Base-by-base conservation (phyloP, 2,797 vertebrate genomes). In the Melanotaenia parkinsoni region DNA sequence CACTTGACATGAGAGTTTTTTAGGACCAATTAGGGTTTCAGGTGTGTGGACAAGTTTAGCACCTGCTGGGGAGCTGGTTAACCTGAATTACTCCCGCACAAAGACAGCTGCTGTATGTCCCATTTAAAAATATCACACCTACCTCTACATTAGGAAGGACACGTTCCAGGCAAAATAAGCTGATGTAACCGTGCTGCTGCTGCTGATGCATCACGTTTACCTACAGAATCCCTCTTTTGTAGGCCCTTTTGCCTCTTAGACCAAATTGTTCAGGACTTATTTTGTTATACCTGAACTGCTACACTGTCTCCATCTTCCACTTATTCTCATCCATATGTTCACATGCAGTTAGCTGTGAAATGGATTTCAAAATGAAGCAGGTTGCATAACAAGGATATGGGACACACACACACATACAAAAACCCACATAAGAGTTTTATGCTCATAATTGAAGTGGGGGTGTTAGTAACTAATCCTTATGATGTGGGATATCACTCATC, bases 361-460 rank as follows among this genome's bases (percentile, higher is more conserved):
- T 16, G 58, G 43, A 47, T 77, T 86, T 83, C 69, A 82, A 89
- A 91, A 75, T 89, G 76, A 83, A 88, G 85, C 89, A 86, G 85
- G 83, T 92, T 92, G 82, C 80, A 47, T 91, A 88, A 89, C 79
- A 67, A 63, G 80, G 76, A 89, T 86, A 82, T 88, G 81, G 83
- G 76, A 75, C 72, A 82, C 22, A 53, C 22, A 54, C 50, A 54
- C 45, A 47, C 20, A 77, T 83, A 81, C 20, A 47, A 5, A 83
- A 69, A 2, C 58, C 67, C 73, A 73, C 77, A 86, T 81, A 84
- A 70, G 85, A 88, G 81, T 91, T 89, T 90, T 86, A 88, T 82
- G 88, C 85, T 86, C 80, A 81, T 90, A 90, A 91, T 91, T 90
- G 83, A 87, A 71, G 87, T 81, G 87, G 88, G 89, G 88, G 90